phyloP scores from a whole-genome alignment of 2,888 invertebrate genomes.

The Troglohyphantes excavatus region DNA sequence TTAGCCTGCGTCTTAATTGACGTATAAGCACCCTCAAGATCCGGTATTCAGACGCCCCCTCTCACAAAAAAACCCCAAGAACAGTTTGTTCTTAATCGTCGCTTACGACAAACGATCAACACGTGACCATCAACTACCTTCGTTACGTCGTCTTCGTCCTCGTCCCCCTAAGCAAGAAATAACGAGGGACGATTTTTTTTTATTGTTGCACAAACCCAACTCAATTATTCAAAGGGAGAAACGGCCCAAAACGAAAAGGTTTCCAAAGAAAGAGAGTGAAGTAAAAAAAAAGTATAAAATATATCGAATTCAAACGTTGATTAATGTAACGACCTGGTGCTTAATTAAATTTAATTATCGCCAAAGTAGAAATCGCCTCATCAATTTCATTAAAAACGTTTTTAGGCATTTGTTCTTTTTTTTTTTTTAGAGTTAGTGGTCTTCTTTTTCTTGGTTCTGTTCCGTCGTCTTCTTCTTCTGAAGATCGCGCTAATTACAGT shows the following conservation, averaged over 20 bases:
- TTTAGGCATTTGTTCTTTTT: conserved; percentile 76
- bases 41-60: neutral
- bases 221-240: conserved; percentile 72
- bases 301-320: conserved; percentile 65
- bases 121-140: conserved; percentile 68
- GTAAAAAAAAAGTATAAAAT: conserved; percentile 26
- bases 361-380: conserved; percentile 74
- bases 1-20: conserved; percentile 20
- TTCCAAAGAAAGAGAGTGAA: conserved; percentile 6
- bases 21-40: conserved; percentile 16
- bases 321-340: conserved; percentile 77
- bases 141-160: conserved; percentile 27
- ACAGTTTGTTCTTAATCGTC: conserved; percentile 39
- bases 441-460: neutral
- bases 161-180: conserved; percentile 65
- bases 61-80: neutral
- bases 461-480: too few relatives aligned
- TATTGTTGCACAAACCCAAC: conserved; percentile 18
- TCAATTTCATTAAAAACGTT: conserved; percentile 78
- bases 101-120: conserved; percentile 60
- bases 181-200: conserved; percentile 66
- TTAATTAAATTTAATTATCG: conserved; percentile 78
- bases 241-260: conserved; percentile 11
- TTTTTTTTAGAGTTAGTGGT: conserved; percentile 40
- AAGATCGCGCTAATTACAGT: conserved; percentile 76